A percentile compares a stretch with the other conserved stretches of the same genome.
These are phyloP conservation scores for Byasa hedistus DNA, from an alignment of 2,888 invertebrate species.

Conservation along the genomic window DNA sequence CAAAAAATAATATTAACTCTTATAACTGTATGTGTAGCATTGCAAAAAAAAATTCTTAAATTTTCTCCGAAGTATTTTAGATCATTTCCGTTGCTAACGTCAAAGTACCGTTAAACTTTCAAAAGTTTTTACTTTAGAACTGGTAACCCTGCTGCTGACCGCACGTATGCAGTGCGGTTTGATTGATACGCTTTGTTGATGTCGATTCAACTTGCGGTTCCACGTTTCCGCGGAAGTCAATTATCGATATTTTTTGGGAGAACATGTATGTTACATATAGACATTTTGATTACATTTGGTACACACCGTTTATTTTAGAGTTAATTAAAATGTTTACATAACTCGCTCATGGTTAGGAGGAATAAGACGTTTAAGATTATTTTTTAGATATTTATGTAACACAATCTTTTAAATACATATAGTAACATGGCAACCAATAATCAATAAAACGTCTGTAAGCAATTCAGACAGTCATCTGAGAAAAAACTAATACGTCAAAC, in stretches of 20 bases:
- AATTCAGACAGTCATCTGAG: slow-evolving; percentile 48
- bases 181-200: slow-evolving; percentile 45
- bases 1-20: too few species aligned
- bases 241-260: slow-evolving; percentile 31
- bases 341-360: neutral
- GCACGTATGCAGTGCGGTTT: slow-evolving; percentile 52
- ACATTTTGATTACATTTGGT: neutral
- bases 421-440: neutral
- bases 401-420: too few species aligned
- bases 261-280: neutral
- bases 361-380: too few species aligned
- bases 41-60: too few species aligned
- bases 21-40: too few species aligned
- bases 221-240: slow-evolving; percentile 51
- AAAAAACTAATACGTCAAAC: slow-evolving; percentile 44
- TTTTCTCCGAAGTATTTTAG: too few species aligned
- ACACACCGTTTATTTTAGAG: neutral
- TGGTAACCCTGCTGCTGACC: slow-evolving; percentile 18
- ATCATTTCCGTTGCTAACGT: too few species aligned
- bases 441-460: slow-evolving; percentile 1
- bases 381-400: too few species aligned
- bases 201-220: slow-evolving; percentile 58
- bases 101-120: neutral
- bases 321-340: neutral
- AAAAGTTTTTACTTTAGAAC: neutral